A percentile compares a stretch with the other conserved stretches of the same genome.
These are phyloP conservation scores for Pelusios castaneus DNA, from an alignment of 2,113 vertebrate species.

Conservation along the genomic window DNA sequence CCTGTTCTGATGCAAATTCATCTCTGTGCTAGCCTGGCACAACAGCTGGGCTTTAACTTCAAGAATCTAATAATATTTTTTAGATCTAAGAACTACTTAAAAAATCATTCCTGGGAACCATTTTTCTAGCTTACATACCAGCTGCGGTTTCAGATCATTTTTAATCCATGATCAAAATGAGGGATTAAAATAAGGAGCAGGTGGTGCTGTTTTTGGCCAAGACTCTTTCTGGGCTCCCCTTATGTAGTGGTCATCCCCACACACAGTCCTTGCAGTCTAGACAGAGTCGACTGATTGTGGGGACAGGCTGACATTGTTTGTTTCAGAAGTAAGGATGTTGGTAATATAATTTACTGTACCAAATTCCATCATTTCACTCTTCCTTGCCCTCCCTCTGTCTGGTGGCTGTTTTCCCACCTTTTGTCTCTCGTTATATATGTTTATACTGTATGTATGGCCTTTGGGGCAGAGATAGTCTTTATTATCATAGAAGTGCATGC, in stretches of 20 bases:
- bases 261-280: rapidly evolving
- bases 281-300: background rate
- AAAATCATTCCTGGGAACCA: background rate
- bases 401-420: background rate
- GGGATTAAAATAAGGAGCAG: slow-evolving; percentile 24
- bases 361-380: background rate
- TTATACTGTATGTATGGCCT: background rate
- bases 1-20: background rate
- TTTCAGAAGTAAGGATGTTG: background rate
- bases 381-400: background rate
- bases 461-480: background rate
- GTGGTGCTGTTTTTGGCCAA: background rate
- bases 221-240: background rate
- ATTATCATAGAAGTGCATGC: background rate
- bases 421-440: background rate
- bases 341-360: background rate
- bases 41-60: background rate
- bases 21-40: background rate
- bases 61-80: background rate
- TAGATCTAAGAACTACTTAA: background rate
- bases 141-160: slow-evolving; percentile 24
- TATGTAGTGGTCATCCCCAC: rapidly evolving
- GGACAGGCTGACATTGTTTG: background rate
- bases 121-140: background rate
- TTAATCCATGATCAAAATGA: slow-evolving; percentile 26